phyloP scores from a whole-genome alignment of 2,888 invertebrate species.

The Anoplius nigerrimus region DNA sequence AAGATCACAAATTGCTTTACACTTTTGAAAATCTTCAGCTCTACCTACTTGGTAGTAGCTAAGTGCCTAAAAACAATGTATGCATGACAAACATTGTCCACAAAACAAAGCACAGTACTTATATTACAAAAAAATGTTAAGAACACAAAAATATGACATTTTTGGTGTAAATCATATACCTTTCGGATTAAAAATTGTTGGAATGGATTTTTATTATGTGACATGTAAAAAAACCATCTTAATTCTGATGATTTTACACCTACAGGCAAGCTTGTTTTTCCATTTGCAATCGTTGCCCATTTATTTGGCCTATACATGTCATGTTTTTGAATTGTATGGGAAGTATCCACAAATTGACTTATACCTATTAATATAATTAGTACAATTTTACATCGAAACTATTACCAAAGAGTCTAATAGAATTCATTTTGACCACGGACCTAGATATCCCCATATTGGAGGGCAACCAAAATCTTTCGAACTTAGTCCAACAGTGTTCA shows the following conservation, averaged over 20 bases:
- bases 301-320: slow-evolving; percentile 76
- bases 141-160: not conserved
- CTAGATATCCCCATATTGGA: slow-evolving; percentile 81
- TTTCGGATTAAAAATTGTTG: slow-evolving; percentile 70
- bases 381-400: not conserved
- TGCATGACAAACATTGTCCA: too few species aligned
- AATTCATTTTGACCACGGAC: slow-evolving; percentile 30
- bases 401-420: not conserved
- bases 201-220: slow-evolving; percentile 75
- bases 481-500: slow-evolving; percentile 73
- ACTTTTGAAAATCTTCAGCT: slow-evolving; percentile 64
- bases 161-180: slow-evolving; percentile 61
- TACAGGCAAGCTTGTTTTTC: slow-evolving; percentile 76
- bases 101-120: too few species aligned
- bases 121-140: not conserved
- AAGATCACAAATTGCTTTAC: slow-evolving; percentile 75
- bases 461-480: slow-evolving; percentile 78
- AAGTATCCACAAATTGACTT: slow-evolving; percentile 78
- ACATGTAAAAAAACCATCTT: slow-evolving; percentile 77
- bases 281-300: slow-evolving; percentile 75
- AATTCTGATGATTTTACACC: slow-evolving; percentile 77
- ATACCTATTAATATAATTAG: slow-evolving; percentile 67
- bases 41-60: slow-evolving; percentile 52
- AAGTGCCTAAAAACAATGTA: slow-evolving; percentile 34
- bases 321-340: slow-evolving; percentile 77